phyloP scores from a whole-genome alignment of 2,888 invertebrate species.

The Catotricha subobsoleta region DNA sequence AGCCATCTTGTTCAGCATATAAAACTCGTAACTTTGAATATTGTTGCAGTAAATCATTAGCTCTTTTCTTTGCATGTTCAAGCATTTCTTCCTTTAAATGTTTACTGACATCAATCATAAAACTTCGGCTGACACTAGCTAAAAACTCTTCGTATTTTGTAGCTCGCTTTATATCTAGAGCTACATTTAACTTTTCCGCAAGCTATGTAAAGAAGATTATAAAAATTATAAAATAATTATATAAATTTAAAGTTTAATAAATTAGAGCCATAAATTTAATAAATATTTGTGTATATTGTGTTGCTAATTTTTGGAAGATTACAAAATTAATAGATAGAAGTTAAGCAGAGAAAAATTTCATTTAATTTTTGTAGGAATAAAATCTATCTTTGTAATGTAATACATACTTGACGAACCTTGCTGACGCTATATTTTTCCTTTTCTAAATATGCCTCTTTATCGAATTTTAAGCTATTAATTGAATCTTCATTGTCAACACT shows the following conservation, averaged over 20 bases:
- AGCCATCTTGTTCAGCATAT: conserved; percentile 26
- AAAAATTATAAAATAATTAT: too few species aligned
- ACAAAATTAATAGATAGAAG: too few species aligned
- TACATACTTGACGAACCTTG: conserved; percentile 11
- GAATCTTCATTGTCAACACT: conserved; percentile 6
- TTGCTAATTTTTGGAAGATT: too few species aligned
- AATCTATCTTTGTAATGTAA: too few species aligned
- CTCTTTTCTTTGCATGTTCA: conserved; percentile 23
- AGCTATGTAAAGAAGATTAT: conserved; percentile 3
- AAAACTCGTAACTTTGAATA: conserved; percentile 22
- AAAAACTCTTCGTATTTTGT: conserved; percentile 28
- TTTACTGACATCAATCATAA: conserved; percentile 19
- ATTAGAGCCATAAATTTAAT: too few species aligned
- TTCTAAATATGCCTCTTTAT: not conserved
- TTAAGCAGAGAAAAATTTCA: too few species aligned
- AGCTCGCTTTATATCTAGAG: conserved; percentile 24
- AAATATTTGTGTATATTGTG: too few species aligned
- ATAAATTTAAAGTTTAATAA: too few species aligned
- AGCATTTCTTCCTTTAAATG: conserved; percentile 23
- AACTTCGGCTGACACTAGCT: conserved; percentile 25
- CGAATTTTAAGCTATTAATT: conserved; percentile 8
- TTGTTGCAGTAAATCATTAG: conserved; percentile 18
- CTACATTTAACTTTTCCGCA: conserved; percentile 12
- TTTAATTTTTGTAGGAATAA: too few species aligned
- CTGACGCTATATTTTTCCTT: conserved; percentile 5